Evolutionary conservation across 2,888 invertebrate genomes (phyloP), one percentile per base, ranked within the genome.

Genomic region (Phyllotreta striolata): DNA sequence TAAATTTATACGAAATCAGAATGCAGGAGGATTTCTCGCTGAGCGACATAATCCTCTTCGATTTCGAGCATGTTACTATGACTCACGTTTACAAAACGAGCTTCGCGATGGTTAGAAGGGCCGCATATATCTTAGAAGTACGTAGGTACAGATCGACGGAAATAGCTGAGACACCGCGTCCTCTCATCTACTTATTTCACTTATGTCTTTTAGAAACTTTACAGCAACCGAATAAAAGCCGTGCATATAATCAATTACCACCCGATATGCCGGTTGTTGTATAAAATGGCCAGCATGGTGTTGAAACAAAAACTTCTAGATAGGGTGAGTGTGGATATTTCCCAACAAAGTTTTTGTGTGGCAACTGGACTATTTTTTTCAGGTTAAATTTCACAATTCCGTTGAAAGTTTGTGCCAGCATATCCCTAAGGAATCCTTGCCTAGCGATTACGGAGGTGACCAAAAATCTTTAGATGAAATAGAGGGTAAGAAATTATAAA

Each of bases 401-500:
- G 13, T 51, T 10, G 61, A 62, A n/a, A 55, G 57, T 3, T 34
- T 73, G 14, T 47, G 37, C 38, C 35, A 69, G 13, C 34, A 47
- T 12, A 51, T 70, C 44, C 59, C 70, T n/a, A 54, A 49, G 40
- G 62, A 64, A n/a, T 37, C 66, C 4, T 40, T 72, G 34, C 73
- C 73, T 4, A 65, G 59, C 44, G 71, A 73, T 37, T 72, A 71
- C 43, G 73, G 72, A 10, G 73, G 73, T 0, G 55, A 68, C 5
- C 71, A 70, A 55, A 72, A 57, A 39, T 67, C 87, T 12, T 84
- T 87, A 76, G 84, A 85, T 55, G 86, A 86, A 69, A 86, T 88
- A 0, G 85, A 85, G 51, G 85, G 85, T 86, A 69, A 66, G 44
- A 7, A 7, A 1, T 10, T 1, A 44, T 44, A 7, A n/a, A 44